Conservation (phyloP, 2,113 vertebrate genomes). For the Tragelaphus scriptus region DNA sequence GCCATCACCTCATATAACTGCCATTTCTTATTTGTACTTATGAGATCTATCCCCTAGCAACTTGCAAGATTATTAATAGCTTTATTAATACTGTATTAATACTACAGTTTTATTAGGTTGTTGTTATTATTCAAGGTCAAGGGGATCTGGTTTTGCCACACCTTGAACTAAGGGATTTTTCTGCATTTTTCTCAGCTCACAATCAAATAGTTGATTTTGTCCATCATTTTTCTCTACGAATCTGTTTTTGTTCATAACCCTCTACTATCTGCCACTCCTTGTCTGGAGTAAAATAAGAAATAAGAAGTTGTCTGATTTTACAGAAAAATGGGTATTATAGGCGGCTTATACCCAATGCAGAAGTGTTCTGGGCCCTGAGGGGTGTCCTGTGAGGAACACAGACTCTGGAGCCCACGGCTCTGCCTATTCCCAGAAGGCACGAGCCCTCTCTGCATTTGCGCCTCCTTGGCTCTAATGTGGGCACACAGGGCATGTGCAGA, state of each 20-base stretch:
- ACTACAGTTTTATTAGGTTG: not conserved
- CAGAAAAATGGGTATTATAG: not conserved
- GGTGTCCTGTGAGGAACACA: not conserved
- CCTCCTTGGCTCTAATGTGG: not conserved
- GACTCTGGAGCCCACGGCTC: not conserved
- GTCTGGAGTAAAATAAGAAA: constrained; percentile 23
- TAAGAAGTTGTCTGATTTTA: not conserved
- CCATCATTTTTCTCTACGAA: not conserved
- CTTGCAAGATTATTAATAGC: not conserved
- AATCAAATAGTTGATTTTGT: not conserved
- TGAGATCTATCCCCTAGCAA: not conserved
- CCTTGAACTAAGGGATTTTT: not conserved
- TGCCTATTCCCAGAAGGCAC: not conserved
- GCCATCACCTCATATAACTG: not conserved
- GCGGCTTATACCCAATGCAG: not conserved
- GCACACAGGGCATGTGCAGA: not conserved
- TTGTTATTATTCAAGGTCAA: not conserved
- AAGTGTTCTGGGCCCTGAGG: not conserved
- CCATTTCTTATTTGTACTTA: not conserved
- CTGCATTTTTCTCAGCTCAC: not conserved
- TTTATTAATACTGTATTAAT: not conserved
- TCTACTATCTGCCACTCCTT: not conserved
- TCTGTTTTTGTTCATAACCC: not conserved
- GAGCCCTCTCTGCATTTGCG: not conserved
- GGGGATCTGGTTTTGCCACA: not conserved